Conservation (phyloP, 2,113 vertebrate genomes). For the Arenaria interpres region DNA sequence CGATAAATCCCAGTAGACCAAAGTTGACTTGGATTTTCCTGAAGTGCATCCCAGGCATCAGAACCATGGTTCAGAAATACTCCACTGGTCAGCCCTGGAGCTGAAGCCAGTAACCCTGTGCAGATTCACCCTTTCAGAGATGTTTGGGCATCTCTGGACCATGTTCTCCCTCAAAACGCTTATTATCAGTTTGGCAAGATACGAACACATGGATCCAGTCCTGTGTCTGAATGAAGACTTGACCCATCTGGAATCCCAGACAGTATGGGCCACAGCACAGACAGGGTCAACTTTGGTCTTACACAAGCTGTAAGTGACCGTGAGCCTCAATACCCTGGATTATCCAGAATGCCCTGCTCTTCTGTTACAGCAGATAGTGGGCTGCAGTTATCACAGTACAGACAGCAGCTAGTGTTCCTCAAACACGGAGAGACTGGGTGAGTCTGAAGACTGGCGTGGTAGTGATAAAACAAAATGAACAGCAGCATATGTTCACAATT, state of each 20-base stretch:
- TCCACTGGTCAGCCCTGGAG: neutral
- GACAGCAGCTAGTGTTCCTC: neutral
- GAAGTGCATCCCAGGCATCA: neutral
- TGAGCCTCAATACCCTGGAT: neutral
- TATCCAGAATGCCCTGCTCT: neutral
- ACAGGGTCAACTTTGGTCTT: neutral
- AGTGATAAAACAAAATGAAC: neutral
- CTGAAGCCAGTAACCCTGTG: neutral
- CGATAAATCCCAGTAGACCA: neutral
- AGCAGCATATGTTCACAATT: neutral
- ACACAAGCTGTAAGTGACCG: neutral
- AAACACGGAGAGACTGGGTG: rapidly evolving
- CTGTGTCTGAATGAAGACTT: neutral
- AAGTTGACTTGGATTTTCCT: neutral
- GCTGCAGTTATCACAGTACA: neutral
- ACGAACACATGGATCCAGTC: neutral
- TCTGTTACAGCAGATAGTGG: neutral
- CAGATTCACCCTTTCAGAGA: neutral
- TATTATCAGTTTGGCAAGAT: neutral
- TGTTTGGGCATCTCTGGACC: neutral
- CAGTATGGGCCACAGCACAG: neutral
- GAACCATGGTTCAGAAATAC: neutral
- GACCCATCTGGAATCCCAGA: neutral
- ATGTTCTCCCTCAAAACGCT: neutral
- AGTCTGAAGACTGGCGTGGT: neutral